These are phyloP conservation scores for Himalopsyche tibetana DNA, from an alignment of 2,888 invertebrate species.

Conservation along the genomic window DNA sequence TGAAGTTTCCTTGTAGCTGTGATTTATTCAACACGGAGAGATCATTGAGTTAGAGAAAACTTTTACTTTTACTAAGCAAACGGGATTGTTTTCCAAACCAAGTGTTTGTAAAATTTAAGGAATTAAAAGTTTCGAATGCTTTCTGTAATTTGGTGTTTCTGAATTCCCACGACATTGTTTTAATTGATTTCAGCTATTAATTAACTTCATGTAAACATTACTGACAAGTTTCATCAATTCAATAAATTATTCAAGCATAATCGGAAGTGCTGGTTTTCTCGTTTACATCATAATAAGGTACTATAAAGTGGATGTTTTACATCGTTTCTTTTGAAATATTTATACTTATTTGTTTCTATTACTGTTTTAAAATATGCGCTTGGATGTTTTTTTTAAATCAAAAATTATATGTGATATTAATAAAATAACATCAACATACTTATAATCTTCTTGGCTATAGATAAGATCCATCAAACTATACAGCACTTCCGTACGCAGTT, in stretches of 20 bases:
- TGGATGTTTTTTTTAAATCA: too few relatives aligned
- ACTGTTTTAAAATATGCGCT: too few relatives aligned
- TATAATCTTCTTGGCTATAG: too few relatives aligned
- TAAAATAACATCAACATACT: too few relatives aligned
- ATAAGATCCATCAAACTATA: too few relatives aligned
- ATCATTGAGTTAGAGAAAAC: conserved; percentile 35
- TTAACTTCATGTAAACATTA: not conserved
- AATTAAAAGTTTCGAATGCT: conserved; percentile 4
- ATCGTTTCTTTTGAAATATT: too few relatives aligned
- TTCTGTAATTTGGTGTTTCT: conserved; percentile 19
- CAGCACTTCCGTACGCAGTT: too few relatives aligned
- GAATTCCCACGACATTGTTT: conserved; percentile 18
- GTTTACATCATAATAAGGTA: not conserved
- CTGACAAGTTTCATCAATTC: not conserved
- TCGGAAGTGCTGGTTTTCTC: not conserved
- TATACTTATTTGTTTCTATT: too few relatives aligned
- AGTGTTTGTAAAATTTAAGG: conserved; percentile 25
- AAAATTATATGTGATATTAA: too few relatives aligned
- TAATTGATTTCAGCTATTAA: conserved; percentile 28
- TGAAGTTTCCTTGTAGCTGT: conserved; percentile 23
- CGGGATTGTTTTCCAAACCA: conserved; percentile 29
- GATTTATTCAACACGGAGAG: conserved; percentile 36
- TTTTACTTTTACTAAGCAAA: conserved; percentile 31
- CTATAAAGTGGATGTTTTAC: not conserved
- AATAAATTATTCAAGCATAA: conserved; percentile 13